These are phyloP conservation scores for Limnephilus auricula DNA, from an alignment of 2,888 invertebrate species.

Conservation along the genomic window DNA sequence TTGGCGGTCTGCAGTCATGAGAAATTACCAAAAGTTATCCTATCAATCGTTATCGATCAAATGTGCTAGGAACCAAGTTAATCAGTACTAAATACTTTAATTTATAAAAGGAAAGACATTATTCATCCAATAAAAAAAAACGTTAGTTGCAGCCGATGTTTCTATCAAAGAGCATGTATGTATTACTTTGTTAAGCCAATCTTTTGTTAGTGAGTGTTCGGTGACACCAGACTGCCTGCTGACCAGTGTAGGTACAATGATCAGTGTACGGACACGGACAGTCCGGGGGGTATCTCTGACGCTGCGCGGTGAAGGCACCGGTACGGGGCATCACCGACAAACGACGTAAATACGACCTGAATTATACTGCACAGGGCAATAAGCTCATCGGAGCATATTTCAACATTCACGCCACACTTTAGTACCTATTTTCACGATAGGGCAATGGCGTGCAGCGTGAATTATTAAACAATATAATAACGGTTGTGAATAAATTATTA, in stretches of 20 bases:
- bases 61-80: too few species aligned
- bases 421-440: background rate
- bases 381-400: background rate
- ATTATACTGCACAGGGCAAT: background rate
- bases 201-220: too few species aligned
- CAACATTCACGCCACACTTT: background rate
- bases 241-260: too few species aligned
- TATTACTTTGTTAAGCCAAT: background rate
- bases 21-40: too few species aligned
- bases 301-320: background rate
- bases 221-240: background rate
- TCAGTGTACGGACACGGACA: too few species aligned
- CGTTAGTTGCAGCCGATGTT: background rate
- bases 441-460: background rate
- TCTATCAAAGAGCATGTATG: background rate
- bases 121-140: too few species aligned
- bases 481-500: too few species aligned
- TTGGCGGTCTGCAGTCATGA: too few species aligned
- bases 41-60: too few species aligned
- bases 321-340: background rate
- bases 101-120: too few species aligned
- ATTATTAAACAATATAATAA: too few species aligned
- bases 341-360: background rate
- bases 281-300: background rate
- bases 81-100: too few species aligned